Evolutionary conservation across 2,113 vertebrate genomes (phyloP).

Genomic region (Toxostoma redivivum): DNA sequence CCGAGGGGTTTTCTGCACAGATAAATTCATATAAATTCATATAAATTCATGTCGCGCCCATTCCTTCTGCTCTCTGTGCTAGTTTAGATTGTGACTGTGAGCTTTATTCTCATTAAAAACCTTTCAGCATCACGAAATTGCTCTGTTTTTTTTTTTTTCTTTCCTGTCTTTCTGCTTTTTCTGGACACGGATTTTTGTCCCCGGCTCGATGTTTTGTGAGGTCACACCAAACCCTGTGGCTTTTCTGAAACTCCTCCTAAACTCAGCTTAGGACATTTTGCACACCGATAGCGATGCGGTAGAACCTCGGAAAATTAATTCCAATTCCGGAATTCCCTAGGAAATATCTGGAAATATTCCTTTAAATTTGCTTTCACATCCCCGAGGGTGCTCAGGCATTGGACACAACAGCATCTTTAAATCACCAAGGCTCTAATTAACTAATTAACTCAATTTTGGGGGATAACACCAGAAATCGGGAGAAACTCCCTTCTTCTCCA

Average conservation of each 20-base stretch:
- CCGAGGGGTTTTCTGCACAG: fast-evolving
- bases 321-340: background rate
- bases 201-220: fast-evolving
- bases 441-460: background rate
- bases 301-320: background rate
- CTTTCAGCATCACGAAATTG: background rate
- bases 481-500: background rate
- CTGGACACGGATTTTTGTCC: background rate
- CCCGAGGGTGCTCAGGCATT: fast-evolving
- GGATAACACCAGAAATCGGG: background rate
- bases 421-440: background rate
- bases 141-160: background rate
- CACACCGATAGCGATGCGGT: too few relatives aligned
- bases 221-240: background rate
- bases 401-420: background rate
- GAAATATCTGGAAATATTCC: background rate
- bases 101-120: slow-evolving; percentile 28
- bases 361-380: background rate
- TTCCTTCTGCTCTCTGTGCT: background rate
- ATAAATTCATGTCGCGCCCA: fast-evolving
- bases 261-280: background rate
- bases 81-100: background rate
- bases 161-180: background rate
- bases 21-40: background rate
- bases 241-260: background rate